Conservation (phyloP, 2,888 invertebrate genomes). For the Perizoma affinitatum region DNA sequence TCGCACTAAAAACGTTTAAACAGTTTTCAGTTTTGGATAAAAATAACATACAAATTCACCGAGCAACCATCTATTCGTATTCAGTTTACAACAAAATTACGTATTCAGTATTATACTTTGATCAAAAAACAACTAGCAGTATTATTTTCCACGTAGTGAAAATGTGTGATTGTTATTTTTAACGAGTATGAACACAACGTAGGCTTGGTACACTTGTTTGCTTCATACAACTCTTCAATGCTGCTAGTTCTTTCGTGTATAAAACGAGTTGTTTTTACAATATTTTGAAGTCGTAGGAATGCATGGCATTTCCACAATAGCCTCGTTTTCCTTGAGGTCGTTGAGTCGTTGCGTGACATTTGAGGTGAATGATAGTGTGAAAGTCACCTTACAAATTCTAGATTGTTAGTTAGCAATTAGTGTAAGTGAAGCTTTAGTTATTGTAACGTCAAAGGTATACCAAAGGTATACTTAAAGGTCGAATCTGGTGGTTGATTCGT, state of each 20-base stretch:
- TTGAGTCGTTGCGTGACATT: slow-evolving; percentile 31
- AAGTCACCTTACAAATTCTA: slow-evolving; percentile 34
- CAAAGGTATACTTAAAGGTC: slow-evolving; percentile 23
- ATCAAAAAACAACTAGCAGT: too few relatives aligned
- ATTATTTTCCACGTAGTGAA: too few relatives aligned
- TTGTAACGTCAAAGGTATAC: slow-evolving; percentile 24
- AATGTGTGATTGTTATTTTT: too few relatives aligned
- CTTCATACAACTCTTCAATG: slow-evolving; percentile 1
- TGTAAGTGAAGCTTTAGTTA: slow-evolving; percentile 29
- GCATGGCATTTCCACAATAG: slow-evolving; percentile 30
- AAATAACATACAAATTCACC: too few relatives aligned
- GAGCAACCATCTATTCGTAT: too few relatives aligned
- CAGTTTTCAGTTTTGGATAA: too few relatives aligned
- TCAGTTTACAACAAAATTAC: too few relatives aligned
- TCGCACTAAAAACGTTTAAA: too few relatives aligned
- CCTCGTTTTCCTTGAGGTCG: slow-evolving; percentile 31
- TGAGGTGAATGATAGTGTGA: slow-evolving; percentile 26
- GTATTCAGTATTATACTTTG: too few relatives aligned
- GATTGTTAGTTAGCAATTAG: slow-evolving; percentile 30
- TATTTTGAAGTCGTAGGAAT: slow-evolving; percentile 25
- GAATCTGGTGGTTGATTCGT: not conserved
- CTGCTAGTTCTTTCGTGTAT: slow-evolving; percentile 7
- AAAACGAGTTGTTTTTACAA: slow-evolving; percentile 25
- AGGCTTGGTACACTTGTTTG: not conserved
- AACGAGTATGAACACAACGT: too few relatives aligned